These are phyloP conservation scores for Melinopterus prodromus DNA, from an alignment of 2,888 invertebrate species.

Conservation along the genomic window DNA sequence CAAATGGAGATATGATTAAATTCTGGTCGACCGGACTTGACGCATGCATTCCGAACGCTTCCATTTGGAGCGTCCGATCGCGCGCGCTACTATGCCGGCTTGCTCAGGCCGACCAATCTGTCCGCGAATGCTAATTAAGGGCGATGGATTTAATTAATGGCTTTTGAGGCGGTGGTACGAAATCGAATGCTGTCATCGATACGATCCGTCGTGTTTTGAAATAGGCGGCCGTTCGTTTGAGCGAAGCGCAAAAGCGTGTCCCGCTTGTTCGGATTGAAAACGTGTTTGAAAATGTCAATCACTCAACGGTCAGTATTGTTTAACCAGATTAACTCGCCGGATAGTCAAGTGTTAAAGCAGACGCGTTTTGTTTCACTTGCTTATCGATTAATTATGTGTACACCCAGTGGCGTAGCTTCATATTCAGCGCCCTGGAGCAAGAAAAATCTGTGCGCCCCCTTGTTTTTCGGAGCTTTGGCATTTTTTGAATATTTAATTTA, in stretches of 20 bases:
- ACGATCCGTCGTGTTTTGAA: neutral
- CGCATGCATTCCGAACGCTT: no score
- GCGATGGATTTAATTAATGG: conserved; percentile 23
- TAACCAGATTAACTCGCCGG: neutral
- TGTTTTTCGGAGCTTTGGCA: no score
- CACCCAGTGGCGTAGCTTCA: no score
- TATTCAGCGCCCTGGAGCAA: no score
- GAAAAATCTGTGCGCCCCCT: no score
- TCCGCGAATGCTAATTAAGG: conserved; percentile 18
- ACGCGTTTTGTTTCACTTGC: no score
- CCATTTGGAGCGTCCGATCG: no score
- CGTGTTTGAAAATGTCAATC: neutral
- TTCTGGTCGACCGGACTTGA: no score
- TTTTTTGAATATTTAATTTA: no score
- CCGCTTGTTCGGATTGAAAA: neutral
- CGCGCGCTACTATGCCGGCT: neutral
- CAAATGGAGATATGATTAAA: neutral
- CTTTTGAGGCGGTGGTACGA: conserved; percentile 11
- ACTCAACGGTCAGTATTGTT: neutral
- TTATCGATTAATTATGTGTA: no score
- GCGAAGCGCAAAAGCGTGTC: neutral
- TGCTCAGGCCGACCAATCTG: conserved; percentile 13
- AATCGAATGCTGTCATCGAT: conserved; percentile 15
- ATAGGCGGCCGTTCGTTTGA: neutral
- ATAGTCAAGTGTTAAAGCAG: no score